A percentile compares a stretch with the other conserved stretches of the same genome.
These are phyloP conservation scores for Andrena chrysosceles DNA, from an alignment of 2,888 invertebrate genomes.

Conservation along the genomic window DNA sequence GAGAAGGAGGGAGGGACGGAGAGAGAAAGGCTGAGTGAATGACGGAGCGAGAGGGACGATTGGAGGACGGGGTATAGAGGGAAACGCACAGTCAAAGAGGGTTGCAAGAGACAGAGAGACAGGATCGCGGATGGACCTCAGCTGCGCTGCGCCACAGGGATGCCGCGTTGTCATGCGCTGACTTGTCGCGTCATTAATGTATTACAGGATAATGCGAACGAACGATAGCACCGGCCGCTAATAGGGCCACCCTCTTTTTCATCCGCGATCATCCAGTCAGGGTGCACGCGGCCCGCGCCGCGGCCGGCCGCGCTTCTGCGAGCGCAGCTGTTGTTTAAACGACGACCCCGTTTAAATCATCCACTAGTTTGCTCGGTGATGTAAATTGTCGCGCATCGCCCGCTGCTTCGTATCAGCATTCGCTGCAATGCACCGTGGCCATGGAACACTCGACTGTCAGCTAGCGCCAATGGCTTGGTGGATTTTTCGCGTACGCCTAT, in stretches of 20 bases:
- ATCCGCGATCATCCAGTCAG: constrained; percentile 8
- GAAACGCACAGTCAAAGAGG: constrained; percentile 30
- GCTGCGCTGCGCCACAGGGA: constrained; percentile 64
- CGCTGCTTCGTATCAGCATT: constrained; percentile 62
- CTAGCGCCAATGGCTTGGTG: not conserved
- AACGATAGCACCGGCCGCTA: constrained; percentile 50
- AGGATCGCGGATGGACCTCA: constrained; percentile 65
- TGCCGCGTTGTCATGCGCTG: constrained; percentile 75
- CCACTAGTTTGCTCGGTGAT: constrained; percentile 64
- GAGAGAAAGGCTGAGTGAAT: not conserved
- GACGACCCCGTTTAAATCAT: constrained; percentile 63
- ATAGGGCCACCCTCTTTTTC: constrained; percentile 58
- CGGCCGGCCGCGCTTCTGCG: constrained; percentile 5
- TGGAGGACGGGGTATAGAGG: constrained; percentile 4
- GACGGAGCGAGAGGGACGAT: not conserved
- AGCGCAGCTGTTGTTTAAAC: constrained; percentile 63
- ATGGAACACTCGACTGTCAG: not conserved
- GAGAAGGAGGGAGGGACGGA: constrained; percentile 4
- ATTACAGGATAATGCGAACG: constrained; percentile 69
- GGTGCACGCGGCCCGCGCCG: constrained; percentile 17
- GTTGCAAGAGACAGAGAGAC: constrained; percentile 11
- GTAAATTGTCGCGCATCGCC: constrained; percentile 66
- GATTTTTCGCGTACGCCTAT: not conserved
- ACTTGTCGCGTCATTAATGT: constrained; percentile 76
- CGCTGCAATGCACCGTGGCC: constrained; percentile 48